Conservation (phyloP, 2,888 invertebrate genomes). For the Scaptomyza polygonia region DNA sequence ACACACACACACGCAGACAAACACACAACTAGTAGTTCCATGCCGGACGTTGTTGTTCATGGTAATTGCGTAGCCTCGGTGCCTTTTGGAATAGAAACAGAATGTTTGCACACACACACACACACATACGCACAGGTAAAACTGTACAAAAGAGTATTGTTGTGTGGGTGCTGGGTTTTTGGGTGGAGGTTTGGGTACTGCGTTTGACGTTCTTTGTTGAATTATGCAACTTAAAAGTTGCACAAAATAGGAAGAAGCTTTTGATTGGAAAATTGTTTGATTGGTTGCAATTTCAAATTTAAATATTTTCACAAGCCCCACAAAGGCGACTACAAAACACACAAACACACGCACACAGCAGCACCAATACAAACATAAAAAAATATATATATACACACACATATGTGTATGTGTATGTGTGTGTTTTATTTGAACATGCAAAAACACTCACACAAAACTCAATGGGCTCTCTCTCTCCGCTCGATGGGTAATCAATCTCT, state of each 20-base stretch:
- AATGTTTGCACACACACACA: conserved; percentile 49
- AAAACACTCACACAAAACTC: conserved; percentile 70
- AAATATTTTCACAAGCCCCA: conserved; percentile 74
- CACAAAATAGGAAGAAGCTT: conserved; percentile 73
- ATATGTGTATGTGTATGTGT: background rate
- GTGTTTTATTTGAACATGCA: conserved; percentile 64
- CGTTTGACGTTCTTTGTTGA: conserved; percentile 70
- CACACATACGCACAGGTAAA: conserved; percentile 39
- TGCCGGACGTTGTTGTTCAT: conserved; percentile 74
- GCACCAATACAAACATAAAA: conserved; percentile 1
- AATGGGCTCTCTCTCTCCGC: conserved; percentile 22
- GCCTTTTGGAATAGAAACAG: conserved; percentile 19
- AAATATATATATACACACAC: conserved; percentile 21
- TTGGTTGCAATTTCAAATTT: conserved; percentile 80
- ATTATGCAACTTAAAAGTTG: conserved; percentile 80
- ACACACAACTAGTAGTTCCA: conserved; percentile 6
- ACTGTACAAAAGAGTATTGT: conserved; percentile 28
- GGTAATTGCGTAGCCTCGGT: conserved; percentile 74
- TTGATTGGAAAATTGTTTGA: conserved; percentile 79
- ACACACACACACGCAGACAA: conserved; percentile 34
- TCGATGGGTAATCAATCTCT: conserved; percentile 76
- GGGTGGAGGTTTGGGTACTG: conserved; percentile 5
- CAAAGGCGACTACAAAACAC: conserved; percentile 45
- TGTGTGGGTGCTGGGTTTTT: background rate
- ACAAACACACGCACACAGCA: conserved; percentile 8